Evolutionary conservation across 2,888 invertebrate species (phyloP).

Genomic region (Cyrtodaria siliqua): DNA sequence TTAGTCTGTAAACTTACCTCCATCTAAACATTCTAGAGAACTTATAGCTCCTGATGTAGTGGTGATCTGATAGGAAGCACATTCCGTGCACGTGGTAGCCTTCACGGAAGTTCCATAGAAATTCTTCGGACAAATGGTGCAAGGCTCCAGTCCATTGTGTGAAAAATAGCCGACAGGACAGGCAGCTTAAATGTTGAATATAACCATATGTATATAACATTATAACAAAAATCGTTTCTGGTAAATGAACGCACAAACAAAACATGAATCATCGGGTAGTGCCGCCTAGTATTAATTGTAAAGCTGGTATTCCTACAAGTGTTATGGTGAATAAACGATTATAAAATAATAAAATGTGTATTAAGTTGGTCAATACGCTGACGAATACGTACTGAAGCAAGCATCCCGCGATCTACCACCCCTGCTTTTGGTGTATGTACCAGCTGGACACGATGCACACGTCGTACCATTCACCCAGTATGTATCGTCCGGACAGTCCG

Average conservation of each 20-base stretch:
- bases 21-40: conserved; percentile 55
- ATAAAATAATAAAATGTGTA: too few relatives aligned
- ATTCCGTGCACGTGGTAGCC: conserved; percentile 64
- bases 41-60: conserved; percentile 32
- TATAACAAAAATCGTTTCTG: too few relatives aligned
- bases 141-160: conserved; percentile 66
- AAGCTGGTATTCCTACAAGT: too few relatives aligned
- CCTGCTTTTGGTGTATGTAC: conserved; percentile 56
- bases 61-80: conserved; percentile 61
- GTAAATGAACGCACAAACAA: too few relatives aligned
- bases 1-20: conserved; percentile 60
- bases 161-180: conserved; percentile 71
- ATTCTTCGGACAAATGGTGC: conserved; percentile 67
- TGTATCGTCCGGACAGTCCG: conserved; percentile 66
- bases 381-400: conserved; percentile 67
- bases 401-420: conserved; percentile 54
- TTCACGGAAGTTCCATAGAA: conserved; percentile 61
- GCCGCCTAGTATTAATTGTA: too few relatives aligned
- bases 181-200: conserved; percentile 59
- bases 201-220: too few relatives aligned
- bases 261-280: too few relatives aligned
- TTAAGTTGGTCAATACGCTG: too few relatives aligned
- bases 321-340: too few relatives aligned
- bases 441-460: conserved; percentile 67
- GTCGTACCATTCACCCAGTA: conserved; percentile 66